These are phyloP conservation scores for Rhagonycha fulva DNA, from an alignment of 2,888 invertebrate genomes.

Conservation along the genomic window DNA sequence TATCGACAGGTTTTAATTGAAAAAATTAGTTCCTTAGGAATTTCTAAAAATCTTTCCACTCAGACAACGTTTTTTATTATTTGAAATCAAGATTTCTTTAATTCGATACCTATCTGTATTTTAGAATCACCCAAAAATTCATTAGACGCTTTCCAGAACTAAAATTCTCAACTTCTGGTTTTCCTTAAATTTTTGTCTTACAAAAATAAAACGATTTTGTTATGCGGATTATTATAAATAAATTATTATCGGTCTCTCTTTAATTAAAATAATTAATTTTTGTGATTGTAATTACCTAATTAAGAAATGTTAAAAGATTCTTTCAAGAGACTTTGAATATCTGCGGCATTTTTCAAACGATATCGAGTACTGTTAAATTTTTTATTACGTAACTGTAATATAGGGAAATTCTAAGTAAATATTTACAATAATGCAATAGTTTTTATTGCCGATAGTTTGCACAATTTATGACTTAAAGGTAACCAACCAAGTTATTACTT, in stretches of 20 bases:
- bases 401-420: background rate
- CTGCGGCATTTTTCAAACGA: too few relatives aligned
- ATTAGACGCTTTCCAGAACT: too few relatives aligned
- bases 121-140: too few relatives aligned
- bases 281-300: too few relatives aligned
- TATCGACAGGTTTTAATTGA: background rate
- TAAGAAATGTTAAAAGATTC: too few relatives aligned
- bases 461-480: background rate
- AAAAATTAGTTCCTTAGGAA: background rate
- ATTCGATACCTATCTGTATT: too few relatives aligned
- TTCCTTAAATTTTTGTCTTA: too few relatives aligned
- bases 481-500: constrained; percentile 19
- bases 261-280: background rate
- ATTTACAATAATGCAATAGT: background rate
- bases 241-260: background rate
- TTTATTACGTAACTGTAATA: background rate
- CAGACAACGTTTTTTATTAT: background rate
- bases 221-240: background rate
- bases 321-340: too few relatives aligned
- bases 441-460: background rate
- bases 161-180: too few relatives aligned
- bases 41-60: background rate
- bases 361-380: background rate
- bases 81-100: background rate
- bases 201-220: too few relatives aligned